These are phyloP conservation scores for Leucozona laternaria DNA, from an alignment of 2,888 invertebrate genomes.

Conservation along the genomic window DNA sequence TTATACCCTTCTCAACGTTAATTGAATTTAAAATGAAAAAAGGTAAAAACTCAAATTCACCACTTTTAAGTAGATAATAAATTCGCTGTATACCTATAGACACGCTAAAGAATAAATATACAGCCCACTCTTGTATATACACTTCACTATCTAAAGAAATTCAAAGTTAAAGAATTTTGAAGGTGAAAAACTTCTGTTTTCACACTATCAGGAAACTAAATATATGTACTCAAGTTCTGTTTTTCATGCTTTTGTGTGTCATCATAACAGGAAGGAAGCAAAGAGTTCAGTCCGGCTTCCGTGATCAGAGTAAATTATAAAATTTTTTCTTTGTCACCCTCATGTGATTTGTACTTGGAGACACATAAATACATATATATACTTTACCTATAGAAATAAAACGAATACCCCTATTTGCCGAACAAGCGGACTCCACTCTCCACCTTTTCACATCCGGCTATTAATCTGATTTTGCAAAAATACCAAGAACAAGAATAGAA, in stretches of 20 bases:
- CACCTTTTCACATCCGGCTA: slow-evolving; percentile 57
- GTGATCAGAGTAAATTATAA: slow-evolving; percentile 67
- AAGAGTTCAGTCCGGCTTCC: slow-evolving; percentile 48
- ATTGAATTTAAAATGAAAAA: too few relatives aligned
- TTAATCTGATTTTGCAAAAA: slow-evolving; percentile 43
- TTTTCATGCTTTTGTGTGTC: slow-evolving; percentile 16
- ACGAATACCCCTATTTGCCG: slow-evolving; percentile 5
- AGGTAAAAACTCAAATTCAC: too few relatives aligned
- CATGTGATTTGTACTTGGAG: slow-evolving; percentile 17
- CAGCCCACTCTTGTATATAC: too few relatives aligned
- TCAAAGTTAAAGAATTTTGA: slow-evolving; percentile 18
- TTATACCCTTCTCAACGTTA: slow-evolving; percentile 2
- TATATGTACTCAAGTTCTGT: background rate
- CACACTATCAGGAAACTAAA: slow-evolving; percentile 37
- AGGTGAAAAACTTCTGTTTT: slow-evolving; percentile 44
- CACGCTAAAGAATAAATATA: too few relatives aligned
- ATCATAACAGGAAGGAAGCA: slow-evolving; percentile 36
- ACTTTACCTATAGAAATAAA: slow-evolving; percentile 30
- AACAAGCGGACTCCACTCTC: slow-evolving; percentile 49
- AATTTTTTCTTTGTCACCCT: slow-evolving; percentile 45
- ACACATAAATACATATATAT: background rate
- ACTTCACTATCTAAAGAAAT: background rate
- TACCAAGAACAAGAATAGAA: slow-evolving; percentile 16
- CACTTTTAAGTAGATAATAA: too few relatives aligned
- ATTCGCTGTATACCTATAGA: too few relatives aligned